Evolutionary conservation across 1,140 invertebrate genomes (phyloP).

Genomic region (Protaetia brevitarsis): DNA sequence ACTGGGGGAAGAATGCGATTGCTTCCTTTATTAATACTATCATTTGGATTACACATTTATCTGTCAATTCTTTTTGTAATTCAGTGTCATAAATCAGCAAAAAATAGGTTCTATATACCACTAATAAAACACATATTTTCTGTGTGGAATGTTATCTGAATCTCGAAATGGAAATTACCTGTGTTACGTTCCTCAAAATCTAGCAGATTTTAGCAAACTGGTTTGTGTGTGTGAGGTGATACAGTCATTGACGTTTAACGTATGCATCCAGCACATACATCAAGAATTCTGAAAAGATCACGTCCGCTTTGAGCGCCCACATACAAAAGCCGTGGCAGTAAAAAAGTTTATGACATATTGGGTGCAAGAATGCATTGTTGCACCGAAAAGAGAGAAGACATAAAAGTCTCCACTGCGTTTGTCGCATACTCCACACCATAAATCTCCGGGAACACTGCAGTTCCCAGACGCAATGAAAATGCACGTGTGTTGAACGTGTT

Average conservation of each 20-base stretch:
- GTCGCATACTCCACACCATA: conserved; percentile 3
- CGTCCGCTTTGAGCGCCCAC: not conserved
- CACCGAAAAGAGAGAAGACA: conserved; percentile 6
- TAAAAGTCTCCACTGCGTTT: conserved; percentile 1
- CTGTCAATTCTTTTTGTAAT: no score
- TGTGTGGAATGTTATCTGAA: no score
- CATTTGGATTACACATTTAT: no score
- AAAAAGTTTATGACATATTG: conserved; percentile 16
- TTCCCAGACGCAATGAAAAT: not conserved
- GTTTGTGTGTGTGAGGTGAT: conserved; percentile 64
- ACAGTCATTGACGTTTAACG: not conserved
- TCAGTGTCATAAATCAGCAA: no score
- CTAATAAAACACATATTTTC: no score
- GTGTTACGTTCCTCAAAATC: no score
- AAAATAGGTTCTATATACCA: no score
- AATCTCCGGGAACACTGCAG: not conserved
- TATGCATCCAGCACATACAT: not conserved
- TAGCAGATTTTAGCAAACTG: no score
- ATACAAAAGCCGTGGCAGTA: conserved; percentile 2
- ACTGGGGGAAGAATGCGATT: no score
- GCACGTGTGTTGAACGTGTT: not conserved
- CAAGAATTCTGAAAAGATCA: conserved; percentile 1
- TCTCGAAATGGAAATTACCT: no score
- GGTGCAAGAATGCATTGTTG: conserved; percentile 11
- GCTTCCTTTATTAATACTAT: no score